phyloP scores from a whole-genome alignment of 2,797 vertebrate species.

The Danio jaintianensis region DNA sequence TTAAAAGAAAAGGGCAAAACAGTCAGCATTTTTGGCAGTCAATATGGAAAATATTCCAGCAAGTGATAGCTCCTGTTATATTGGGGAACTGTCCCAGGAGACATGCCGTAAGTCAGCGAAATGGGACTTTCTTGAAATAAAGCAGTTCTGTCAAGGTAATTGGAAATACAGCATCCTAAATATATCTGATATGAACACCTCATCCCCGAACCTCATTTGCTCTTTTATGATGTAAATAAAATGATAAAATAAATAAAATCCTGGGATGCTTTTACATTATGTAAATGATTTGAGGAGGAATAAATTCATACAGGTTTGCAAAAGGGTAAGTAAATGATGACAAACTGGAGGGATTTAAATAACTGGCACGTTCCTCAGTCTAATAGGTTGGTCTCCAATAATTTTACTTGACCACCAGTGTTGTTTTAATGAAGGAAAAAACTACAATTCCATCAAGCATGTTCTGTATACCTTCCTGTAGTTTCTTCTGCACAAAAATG shows the following conservation, averaged over 20 bases:
- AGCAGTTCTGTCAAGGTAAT: not conserved
- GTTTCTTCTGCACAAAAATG: too few species aligned
- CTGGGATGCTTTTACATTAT: not conserved
- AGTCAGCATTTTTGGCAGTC: slow-evolving; percentile 10
- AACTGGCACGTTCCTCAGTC: too few species aligned
- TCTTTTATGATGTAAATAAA: slow-evolving; percentile 12
- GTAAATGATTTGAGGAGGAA: too few species aligned
- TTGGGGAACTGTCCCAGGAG: not conserved
- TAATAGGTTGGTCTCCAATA: too few species aligned
- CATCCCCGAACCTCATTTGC: not conserved
- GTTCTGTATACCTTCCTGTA: too few species aligned
- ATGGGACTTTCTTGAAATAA: not conserved
- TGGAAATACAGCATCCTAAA: slow-evolving; percentile 21
- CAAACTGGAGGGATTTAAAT: too few species aligned
- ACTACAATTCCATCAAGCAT: too few species aligned
- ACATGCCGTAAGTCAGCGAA: not conserved
- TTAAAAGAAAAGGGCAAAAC: not conserved
- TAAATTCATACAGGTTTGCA: not conserved
- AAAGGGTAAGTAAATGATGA: not conserved
- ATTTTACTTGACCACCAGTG: too few species aligned
- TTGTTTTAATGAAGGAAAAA: too few species aligned
- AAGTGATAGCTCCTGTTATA: not conserved
- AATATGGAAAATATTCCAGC: slow-evolving; percentile 29
- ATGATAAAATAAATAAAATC: not conserved
- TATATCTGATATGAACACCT: not conserved